These are phyloP conservation scores for Penaeus chinensis DNA, from an alignment of 1,140 invertebrate genomes.

Conservation along the genomic window DNA sequence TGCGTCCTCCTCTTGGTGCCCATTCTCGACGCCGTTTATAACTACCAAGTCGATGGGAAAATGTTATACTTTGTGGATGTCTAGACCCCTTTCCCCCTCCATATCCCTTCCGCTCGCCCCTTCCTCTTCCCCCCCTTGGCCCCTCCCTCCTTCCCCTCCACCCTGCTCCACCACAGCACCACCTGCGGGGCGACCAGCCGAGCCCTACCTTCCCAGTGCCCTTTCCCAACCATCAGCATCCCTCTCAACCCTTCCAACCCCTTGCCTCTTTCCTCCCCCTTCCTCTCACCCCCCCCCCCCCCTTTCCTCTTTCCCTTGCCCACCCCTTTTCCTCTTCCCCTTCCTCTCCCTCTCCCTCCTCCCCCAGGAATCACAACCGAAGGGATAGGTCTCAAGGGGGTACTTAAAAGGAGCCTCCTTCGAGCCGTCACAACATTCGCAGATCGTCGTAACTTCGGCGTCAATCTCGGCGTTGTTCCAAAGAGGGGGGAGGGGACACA, in stretches of 20 bases:
- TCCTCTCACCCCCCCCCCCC: neutral
- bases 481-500: neutral
- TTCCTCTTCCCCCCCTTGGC: neutral
- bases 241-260: too few relatives aligned
- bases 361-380: neutral
- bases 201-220: too few relatives aligned
- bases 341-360: neutral
- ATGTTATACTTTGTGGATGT: too few relatives aligned
- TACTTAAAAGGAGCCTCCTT: slow-evolving; percentile 18
- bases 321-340: neutral
- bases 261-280: too few relatives aligned
- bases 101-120: neutral
- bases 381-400: slow-evolving; percentile 11
- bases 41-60: too few relatives aligned
- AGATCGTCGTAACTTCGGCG: slow-evolving; percentile 30
- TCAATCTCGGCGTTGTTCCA: slow-evolving; percentile 4
- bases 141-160: neutral
- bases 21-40: neutral
- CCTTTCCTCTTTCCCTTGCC: neutral
- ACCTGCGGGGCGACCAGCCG: too few relatives aligned
- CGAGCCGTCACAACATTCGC: slow-evolving; percentile 33
- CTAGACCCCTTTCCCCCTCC: neutral
- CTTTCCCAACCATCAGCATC: too few relatives aligned
- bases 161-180: too few relatives aligned
- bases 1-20: too few relatives aligned